phyloP scores from a whole-genome alignment of 2,797 vertebrate genomes.

The Trichosurus vulpecula region DNA sequence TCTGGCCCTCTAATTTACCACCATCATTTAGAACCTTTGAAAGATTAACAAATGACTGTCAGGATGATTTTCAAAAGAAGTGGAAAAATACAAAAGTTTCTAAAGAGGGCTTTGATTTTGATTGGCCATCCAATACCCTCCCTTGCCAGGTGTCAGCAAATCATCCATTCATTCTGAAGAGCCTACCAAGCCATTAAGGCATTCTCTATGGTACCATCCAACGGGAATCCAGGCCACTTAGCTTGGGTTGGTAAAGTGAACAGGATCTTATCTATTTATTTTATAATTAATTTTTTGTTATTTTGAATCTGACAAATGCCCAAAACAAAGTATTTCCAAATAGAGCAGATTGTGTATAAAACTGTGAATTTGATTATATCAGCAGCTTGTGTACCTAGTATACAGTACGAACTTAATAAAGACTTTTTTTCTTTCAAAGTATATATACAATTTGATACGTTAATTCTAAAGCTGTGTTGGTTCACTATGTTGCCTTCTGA shows the following conservation, averaged over 20 bases:
- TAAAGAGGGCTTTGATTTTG: conserved; percentile 17
- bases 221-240: neutral
- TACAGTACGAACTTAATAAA: neutral
- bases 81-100: conserved; percentile 38
- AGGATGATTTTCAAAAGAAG: conserved; percentile 51
- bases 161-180: conserved; percentile 55
- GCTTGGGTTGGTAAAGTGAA: conserved; percentile 45
- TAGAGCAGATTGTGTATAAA: neutral
- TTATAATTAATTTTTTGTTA: neutral
- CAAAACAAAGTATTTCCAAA: neutral
- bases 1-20: neutral
- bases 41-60: conserved; percentile 52
- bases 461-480: neutral
- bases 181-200: conserved; percentile 43
- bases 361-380: neutral
- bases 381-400: neutral
- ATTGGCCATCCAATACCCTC: conserved; percentile 21
- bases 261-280: conserved; percentile 60
- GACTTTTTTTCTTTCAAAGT: neutral
- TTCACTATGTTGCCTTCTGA: neutral
- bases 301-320: neutral
- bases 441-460: neutral
- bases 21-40: conserved; percentile 40
- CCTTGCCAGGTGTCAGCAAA: conserved; percentile 62
- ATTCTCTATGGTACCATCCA: neutral